phyloP scores from a whole-genome alignment of 2,797 vertebrate genomes.

The Pelochelys cantorii region DNA sequence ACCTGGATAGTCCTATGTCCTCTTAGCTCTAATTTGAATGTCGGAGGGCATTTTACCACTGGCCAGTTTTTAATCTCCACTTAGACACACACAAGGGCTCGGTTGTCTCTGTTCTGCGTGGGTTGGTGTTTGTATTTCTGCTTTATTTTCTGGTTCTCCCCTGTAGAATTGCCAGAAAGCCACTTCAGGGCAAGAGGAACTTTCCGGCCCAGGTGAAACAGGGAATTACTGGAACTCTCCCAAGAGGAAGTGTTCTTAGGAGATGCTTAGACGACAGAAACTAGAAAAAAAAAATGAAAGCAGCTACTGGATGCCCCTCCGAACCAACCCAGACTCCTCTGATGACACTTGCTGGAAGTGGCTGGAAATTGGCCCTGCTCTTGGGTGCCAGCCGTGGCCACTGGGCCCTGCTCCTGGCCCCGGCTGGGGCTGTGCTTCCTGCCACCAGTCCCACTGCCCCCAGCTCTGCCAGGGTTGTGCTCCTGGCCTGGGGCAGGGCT shows the following conservation, averaged over 20 bases:
- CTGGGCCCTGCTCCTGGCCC: no score
- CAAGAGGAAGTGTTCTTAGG: not conserved
- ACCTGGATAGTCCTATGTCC: slow-evolving; percentile 45
- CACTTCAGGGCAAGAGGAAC: not conserved
- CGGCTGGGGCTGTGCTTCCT: no score
- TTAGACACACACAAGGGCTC: not conserved
- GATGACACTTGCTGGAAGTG: not conserved
- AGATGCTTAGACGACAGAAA: not conserved
- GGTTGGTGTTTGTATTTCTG: not conserved
- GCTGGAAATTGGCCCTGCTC: not conserved
- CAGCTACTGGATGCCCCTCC: not conserved
- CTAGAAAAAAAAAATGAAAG: not conserved
- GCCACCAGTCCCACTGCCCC: no score
- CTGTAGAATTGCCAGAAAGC: not conserved
- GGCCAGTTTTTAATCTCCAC: slow-evolving; percentile 29
- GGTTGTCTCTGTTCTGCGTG: not conserved
- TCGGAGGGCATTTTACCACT: slow-evolving; percentile 3
- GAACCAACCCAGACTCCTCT: not conserved
- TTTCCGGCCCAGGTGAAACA: not conserved
- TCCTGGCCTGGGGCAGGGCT: no score
- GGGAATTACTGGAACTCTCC: not conserved
- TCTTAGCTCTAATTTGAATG: not conserved
- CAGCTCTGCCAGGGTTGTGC: no score
- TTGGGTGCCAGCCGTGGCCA: no score
- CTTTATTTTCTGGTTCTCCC: not conserved